A percentile compares a stretch with the other conserved stretches of the same genome.
These are phyloP conservation scores for Phalacrocorax aristotelis DNA, from an alignment of 2,113 vertebrate species.

Conservation along the genomic window DNA sequence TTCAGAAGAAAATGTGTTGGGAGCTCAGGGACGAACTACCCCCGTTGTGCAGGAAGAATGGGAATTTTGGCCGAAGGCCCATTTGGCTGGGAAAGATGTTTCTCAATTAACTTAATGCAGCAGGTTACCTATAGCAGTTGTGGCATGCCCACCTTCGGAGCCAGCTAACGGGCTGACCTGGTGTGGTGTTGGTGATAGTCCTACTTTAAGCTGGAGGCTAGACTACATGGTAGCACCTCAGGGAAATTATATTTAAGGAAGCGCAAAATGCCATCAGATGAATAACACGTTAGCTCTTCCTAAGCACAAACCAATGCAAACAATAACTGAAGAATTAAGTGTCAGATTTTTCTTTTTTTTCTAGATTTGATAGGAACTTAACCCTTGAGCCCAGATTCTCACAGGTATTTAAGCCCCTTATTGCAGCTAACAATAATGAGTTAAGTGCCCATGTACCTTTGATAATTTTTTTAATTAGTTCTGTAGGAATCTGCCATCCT, in stretches of 20 bases:
- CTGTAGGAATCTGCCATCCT: background rate
- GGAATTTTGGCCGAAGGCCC: background rate
- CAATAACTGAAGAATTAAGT: background rate
- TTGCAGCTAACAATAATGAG: background rate
- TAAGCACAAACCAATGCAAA: background rate
- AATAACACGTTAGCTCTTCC: background rate
- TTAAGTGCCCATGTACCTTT: background rate
- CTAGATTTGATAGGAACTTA: background rate
- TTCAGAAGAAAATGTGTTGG: background rate
- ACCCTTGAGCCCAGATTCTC: background rate
- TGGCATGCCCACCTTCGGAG: background rate
- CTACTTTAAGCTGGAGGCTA: background rate
- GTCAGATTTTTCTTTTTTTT: background rate
- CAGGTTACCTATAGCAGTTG: background rate
- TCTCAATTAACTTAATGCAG: background rate
- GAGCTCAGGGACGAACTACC: background rate
- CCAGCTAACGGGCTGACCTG: accelerated
- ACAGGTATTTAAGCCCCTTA: background rate
- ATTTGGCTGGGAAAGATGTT: background rate
- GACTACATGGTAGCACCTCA: background rate
- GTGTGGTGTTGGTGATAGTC: accelerated
- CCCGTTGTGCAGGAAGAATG: background rate
- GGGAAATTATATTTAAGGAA: background rate
- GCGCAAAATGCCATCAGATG: background rate
- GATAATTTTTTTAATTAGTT: background rate